phyloP scores from a whole-genome alignment of 2,113 vertebrate genomes.

The Brevimyrus niger region DNA sequence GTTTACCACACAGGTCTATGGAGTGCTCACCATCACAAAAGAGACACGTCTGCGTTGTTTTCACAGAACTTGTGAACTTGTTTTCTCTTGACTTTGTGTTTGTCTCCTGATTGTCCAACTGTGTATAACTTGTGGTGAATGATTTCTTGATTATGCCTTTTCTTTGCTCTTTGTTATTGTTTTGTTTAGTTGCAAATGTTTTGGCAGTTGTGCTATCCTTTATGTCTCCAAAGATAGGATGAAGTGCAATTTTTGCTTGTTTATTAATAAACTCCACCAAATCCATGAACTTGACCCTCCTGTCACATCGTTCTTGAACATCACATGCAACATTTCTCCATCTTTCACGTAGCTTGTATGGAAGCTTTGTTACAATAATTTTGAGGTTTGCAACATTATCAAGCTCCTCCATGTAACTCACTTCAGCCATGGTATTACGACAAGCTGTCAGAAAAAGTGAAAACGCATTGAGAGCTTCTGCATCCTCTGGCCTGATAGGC shows the following conservation, averaged over 20 bases:
- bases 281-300: not conserved
- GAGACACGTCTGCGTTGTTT: not conserved
- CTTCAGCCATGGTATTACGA: slow-evolving; percentile 8
- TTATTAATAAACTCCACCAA: not conserved
- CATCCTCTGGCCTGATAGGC: slow-evolving; percentile 22
- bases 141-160: not conserved
- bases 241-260: not conserved
- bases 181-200: not conserved
- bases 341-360: not conserved
- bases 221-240: not conserved
- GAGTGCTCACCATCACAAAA: not conserved
- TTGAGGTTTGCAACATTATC: slow-evolving; percentile 15
- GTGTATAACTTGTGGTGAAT: not conserved
- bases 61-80: not conserved
- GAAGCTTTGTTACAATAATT: slow-evolving; percentile 17
- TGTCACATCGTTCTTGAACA: not conserved
- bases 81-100: not conserved
- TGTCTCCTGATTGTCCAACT: not conserved
- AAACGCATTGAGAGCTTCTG: not conserved
- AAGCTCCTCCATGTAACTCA: slow-evolving; percentile 19
- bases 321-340: not conserved
- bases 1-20: not conserved
- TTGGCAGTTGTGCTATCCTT: not conserved
- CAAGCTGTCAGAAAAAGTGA: slow-evolving; percentile 13
- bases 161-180: not conserved